A percentile compares a stretch with the other conserved stretches of the same genome.
Conservation (phyloP, 1,140 invertebrate genomes). For the Parapsyche elsis region DNA sequence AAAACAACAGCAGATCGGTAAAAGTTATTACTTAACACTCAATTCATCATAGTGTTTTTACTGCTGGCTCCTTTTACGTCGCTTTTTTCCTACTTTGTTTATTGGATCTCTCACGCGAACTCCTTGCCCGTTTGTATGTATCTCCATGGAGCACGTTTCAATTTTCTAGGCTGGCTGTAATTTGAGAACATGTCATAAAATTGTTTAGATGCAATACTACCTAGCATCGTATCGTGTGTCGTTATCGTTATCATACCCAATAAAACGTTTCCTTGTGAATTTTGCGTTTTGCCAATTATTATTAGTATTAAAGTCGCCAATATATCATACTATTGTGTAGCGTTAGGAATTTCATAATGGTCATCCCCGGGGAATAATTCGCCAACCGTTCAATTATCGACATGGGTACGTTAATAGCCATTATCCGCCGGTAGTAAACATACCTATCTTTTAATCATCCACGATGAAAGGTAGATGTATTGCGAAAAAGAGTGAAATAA, state of each 20-base stretch:
- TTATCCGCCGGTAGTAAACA: conserved; percentile 2
- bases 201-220: background rate
- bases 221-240: background rate
- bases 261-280: background rate
- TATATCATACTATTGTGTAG: background rate
- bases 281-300: background rate
- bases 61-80: background rate
- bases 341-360: conserved; percentile 8
- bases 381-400: conserved; percentile 17
- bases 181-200: background rate
- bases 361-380: conserved; percentile 26
- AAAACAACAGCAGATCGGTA: too few relatives aligned
- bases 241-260: background rate
- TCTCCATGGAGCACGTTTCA: background rate
- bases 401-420: conserved; percentile 19
- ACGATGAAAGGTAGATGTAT: conserved; percentile 14
- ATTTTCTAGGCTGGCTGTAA: background rate
- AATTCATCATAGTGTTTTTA: background rate
- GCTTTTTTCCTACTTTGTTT: background rate
- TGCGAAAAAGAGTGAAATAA: background rate
- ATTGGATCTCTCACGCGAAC: conserved; percentile 4
- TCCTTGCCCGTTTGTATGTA: background rate
- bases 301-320: background rate
- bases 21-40: background rate
- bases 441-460: conserved; percentile 3